Evolutionary conservation across 64 coral and sea anemone species (phyloP).

Genomic region (Montipora cactus): DNA sequence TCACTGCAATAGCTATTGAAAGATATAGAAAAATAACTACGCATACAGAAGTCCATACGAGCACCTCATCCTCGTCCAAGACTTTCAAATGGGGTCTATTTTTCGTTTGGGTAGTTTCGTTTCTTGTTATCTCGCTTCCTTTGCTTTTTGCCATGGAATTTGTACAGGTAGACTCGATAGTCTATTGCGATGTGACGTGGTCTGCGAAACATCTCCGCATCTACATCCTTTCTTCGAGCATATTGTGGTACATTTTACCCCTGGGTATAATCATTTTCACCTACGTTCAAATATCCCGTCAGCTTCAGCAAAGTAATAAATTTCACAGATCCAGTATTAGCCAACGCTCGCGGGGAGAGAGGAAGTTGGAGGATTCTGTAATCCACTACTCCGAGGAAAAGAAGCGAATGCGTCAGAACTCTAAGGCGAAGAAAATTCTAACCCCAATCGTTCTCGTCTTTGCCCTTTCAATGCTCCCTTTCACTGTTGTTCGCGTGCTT

Average conservation of each 20-base stretch:
- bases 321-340: slow-evolving; percentile 47
- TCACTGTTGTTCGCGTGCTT: slow-evolving; percentile 29
- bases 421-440: slow-evolving; percentile 49
- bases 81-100: slow-evolving; percentile 25
- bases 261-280: slow-evolving; percentile 51
- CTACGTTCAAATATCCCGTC: slow-evolving; percentile 47
- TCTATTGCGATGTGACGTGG: slow-evolving; percentile 21
- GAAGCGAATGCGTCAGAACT: slow-evolving; percentile 55
- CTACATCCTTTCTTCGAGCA: slow-evolving; percentile 25
- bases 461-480: slow-evolving; percentile 53
- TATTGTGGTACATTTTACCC: slow-evolving; percentile 60
- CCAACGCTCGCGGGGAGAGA: background rate
- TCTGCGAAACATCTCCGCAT: background rate
- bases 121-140: slow-evolving; percentile 43
- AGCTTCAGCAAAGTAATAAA: slow-evolving; percentile 35
- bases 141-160: slow-evolving; percentile 51
- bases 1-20: slow-evolving; percentile 66
- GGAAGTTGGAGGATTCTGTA: background rate
- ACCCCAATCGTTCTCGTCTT: slow-evolving; percentile 63
- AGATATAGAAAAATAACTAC: slow-evolving; percentile 49
- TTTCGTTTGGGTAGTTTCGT: slow-evolving; percentile 54
- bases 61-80: background rate
- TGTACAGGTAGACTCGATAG: background rate
- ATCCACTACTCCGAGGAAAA: background rate
- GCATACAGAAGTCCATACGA: background rate